Evolutionary conservation across 2,888 invertebrate genomes (phyloP).

Genomic region (Trichopria drosophilae): DNA sequence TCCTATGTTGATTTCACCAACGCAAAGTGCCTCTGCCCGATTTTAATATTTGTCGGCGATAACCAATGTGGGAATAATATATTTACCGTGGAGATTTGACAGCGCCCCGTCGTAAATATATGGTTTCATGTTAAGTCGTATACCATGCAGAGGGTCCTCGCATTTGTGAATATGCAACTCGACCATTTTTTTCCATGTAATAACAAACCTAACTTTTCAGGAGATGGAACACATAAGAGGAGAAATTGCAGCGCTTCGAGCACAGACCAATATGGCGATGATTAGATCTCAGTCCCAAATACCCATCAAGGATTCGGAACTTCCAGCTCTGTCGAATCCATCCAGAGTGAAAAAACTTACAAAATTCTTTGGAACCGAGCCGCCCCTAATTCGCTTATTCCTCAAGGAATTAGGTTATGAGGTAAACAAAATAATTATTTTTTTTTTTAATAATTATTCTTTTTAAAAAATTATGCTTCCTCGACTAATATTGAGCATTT

Average conservation of each 20-base stretch:
- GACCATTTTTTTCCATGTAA: not conserved
- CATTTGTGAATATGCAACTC: too few species aligned
- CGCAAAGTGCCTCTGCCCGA: too few species aligned
- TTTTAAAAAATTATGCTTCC: not conserved
- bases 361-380: constrained; percentile 93
- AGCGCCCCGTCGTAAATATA: too few species aligned
- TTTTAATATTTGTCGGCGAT: too few species aligned
- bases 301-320: constrained; percentile 63
- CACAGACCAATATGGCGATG: constrained; percentile 67
- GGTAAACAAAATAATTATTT: constrained; percentile 60
- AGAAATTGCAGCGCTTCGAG: constrained; percentile 76
- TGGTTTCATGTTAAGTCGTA: too few species aligned
- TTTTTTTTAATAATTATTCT: not conserved
- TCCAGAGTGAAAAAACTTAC: constrained; percentile 84
- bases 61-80: too few species aligned
- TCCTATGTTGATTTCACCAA: too few species aligned
- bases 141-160: too few species aligned
- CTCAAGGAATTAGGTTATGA: constrained; percentile 90
- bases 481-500: too few species aligned
- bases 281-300: constrained; percentile 71
- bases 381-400: constrained; percentile 85
- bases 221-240: constrained; percentile 86
- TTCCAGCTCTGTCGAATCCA: constrained; percentile 80
- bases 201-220: constrained; percentile 53
- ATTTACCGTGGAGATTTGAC: too few species aligned